These are phyloP conservation scores for Micrasema minimum DNA, from an alignment of 1,140 invertebrate genomes.

Conservation along the genomic window DNA sequence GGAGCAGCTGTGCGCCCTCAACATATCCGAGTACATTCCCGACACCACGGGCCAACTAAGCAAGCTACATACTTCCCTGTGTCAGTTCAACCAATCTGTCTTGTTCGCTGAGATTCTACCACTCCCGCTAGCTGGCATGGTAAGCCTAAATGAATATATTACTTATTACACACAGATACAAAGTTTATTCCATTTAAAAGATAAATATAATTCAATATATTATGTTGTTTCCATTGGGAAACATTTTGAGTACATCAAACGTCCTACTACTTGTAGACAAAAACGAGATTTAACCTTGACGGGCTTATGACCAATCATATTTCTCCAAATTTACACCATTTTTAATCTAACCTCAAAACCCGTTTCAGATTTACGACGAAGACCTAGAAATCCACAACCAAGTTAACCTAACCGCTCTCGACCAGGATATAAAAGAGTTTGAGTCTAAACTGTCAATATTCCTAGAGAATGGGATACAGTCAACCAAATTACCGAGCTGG, in stretches of 20 bases:
- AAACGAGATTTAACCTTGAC: too few species aligned
- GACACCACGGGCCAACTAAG: constrained; percentile 56
- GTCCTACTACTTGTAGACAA: too few species aligned
- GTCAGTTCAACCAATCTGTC: constrained; percentile 53
- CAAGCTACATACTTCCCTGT: constrained; percentile 55
- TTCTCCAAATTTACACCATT: too few species aligned
- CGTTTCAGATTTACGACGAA: constrained; percentile 58
- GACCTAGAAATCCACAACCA: constrained; percentile 57
- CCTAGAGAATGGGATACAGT: constrained; percentile 55
- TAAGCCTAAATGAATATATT: constrained; percentile 49
- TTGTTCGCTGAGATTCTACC: constrained; percentile 58
- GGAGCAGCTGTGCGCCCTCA: constrained; percentile 57
- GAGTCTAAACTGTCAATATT: constrained; percentile 53
- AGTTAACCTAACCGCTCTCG: constrained; percentile 55
- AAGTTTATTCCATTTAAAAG: too few species aligned
- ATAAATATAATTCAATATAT: too few species aligned
- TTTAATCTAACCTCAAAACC: neutral
- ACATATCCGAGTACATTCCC: constrained; percentile 61
- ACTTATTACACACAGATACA: too few species aligned
- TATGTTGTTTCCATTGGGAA: too few species aligned
- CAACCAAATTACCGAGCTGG: constrained; percentile 57
- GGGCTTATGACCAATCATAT: too few species aligned
- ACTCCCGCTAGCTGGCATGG: constrained; percentile 61
- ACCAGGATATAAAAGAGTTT: constrained; percentile 54
- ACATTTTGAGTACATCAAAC: too few species aligned